Evolutionary conservation across 1,140 invertebrate species (phyloP).

Genomic region (Brachionus calyciflorus): DNA sequence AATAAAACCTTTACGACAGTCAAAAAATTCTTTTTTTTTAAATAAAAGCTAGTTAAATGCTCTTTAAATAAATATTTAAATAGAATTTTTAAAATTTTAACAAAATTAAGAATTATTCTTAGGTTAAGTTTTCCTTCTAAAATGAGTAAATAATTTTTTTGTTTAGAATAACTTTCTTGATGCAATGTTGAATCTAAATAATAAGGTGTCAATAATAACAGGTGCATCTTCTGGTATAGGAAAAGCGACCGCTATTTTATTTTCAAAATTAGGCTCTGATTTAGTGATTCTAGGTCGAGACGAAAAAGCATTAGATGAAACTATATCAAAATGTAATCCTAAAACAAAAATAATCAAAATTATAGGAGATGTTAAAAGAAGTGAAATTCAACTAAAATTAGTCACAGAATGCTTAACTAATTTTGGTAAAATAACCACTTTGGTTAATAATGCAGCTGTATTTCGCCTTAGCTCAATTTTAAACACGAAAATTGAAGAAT

Average conservation of each 20-base stretch:
- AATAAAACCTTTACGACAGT: not conserved
- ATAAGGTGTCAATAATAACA: not conserved
- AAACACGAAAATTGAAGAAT: slow-evolving; percentile 75
- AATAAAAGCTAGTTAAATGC: no score
- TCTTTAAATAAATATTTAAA: no score
- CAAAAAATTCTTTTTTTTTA: not conserved
- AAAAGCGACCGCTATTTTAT: slow-evolving; percentile 71
- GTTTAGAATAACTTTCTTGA: no score
- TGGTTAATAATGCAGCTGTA: slow-evolving; percentile 81
- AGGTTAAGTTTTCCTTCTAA: no score
- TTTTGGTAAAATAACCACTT: not conserved
- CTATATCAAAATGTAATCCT: slow-evolving; percentile 67
- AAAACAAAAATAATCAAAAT: slow-evolving; percentile 2
- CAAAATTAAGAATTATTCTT: no score
- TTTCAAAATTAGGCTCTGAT: slow-evolving; percentile 70
- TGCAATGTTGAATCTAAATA: slow-evolving; percentile 9
- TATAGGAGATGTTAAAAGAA: slow-evolving; percentile 69
- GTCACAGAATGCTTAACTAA: slow-evolving; percentile 65
- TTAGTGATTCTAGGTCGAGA: slow-evolving; percentile 75
- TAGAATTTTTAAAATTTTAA: no score
- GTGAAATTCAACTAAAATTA: slow-evolving; percentile 73
- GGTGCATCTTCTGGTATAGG: slow-evolving; percentile 82
- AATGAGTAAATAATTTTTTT: no score
- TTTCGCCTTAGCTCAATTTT: slow-evolving; percentile 77
- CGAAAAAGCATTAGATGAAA: slow-evolving; percentile 66